Evolutionary conservation across 2,113 vertebrate species (phyloP), one percentile per base, ranked within the genome.

Genomic region (Microcebus murinus): DNA sequence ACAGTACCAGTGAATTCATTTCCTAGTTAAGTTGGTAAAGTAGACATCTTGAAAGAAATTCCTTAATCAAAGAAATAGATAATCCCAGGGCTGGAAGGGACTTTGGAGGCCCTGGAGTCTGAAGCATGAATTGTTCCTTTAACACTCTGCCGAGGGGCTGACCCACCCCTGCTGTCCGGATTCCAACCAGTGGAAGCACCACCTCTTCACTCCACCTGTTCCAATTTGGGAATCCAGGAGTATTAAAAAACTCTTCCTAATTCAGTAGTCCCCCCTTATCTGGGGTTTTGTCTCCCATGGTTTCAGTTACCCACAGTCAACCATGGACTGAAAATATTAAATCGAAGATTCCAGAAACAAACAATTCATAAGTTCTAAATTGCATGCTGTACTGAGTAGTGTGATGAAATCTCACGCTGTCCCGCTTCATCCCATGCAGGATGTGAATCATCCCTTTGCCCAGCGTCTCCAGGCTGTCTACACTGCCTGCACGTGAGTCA

Each of bases 51-150:
- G 45, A 93, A 92, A 80, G 48, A 94, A 90, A 85, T 45, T 63
- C 68, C 81, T 61, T 36, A 70, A 87, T 83, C n/a, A 81, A 95
- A 83, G 29, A 79, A 84, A 87, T 39, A 94, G 63, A 39, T 87
- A 92, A 92, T 63, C 25, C 5, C 12, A 70, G 21, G 5, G 31
- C 36, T 61, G 42, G 34, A 57, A 39, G 65, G 88, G 77, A 86
- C 39, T 74, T 59, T 14, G 23, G 45, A 71, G n/a, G 31, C n/a
- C 27, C 29, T 14, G 14, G n/a, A 34, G 31, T 27, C n/a, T 21
- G 71, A 27, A 29, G 27, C 11, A 73, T 61, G 23, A 63, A 20
- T 12, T 57, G 18, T 34, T 2, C 85, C 65, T 81, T 13, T n/a
- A 9, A 29, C 14, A 57, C 42, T 87, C 65, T 89, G 68, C 82